Percentiles rank a stretch among this genome's conserved stretches.
phyloP scores from a whole-genome alignment of 2,797 vertebrate species.

The Peromyscus nudipes region DNA sequence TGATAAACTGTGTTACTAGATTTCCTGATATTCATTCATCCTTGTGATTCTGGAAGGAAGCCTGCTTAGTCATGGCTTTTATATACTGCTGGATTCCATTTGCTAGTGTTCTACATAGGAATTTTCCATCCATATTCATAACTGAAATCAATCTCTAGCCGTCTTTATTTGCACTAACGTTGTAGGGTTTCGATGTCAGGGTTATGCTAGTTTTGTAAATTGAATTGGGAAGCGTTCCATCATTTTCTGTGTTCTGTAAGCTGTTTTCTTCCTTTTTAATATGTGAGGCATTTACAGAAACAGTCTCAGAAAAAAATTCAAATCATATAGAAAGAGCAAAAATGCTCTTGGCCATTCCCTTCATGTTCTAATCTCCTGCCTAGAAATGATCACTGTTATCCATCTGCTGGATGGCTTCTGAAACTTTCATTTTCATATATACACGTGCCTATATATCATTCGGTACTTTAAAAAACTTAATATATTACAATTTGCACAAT shows the following conservation, averaged over 20 bases:
- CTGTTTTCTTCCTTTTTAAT: constrained; percentile 64
- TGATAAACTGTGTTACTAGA: constrained; percentile 60
- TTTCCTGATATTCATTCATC: constrained; percentile 73
- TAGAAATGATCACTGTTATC: background rate
- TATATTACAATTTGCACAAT: background rate
- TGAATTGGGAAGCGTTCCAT: constrained; percentile 74
- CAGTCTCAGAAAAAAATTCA: constrained; percentile 65
- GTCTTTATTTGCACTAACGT: constrained; percentile 52
- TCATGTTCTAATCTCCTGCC: background rate
- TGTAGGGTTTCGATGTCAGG: constrained; percentile 49
- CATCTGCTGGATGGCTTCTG: background rate
- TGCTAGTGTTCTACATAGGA: constrained; percentile 55
- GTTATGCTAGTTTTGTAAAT: constrained; percentile 69
- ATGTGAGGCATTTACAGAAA: constrained; percentile 67
- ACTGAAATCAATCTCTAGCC: constrained; percentile 61
- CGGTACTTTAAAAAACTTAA: background rate
- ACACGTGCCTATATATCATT: background rate
- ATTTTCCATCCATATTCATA: constrained; percentile 79
- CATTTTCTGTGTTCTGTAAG: constrained; percentile 51
- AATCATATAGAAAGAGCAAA: constrained; percentile 61
- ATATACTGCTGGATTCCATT: constrained; percentile 62
- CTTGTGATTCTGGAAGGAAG: constrained; percentile 73
- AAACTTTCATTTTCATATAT: background rate
- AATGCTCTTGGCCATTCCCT: background rate
- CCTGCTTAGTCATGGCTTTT: constrained; percentile 74